Conservation (phyloP, 2,113 vertebrate genomes). For the Pluvialis apricaria region DNA sequence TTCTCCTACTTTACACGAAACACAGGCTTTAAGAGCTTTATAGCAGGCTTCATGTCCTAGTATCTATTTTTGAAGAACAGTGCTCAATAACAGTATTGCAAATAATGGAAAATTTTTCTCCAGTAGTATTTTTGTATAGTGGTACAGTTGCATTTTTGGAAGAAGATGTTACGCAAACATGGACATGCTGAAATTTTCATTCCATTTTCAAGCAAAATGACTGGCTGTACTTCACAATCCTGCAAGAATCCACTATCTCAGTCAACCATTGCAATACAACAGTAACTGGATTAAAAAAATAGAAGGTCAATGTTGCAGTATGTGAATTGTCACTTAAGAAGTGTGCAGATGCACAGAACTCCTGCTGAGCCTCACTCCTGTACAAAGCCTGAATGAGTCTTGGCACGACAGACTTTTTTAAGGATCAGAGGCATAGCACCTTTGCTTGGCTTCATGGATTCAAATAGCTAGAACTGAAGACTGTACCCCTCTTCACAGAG, state of each 20-base stretch:
- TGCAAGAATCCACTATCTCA: background rate
- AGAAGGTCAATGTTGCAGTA: background rate
- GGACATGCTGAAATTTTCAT: background rate
- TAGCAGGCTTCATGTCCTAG: background rate
- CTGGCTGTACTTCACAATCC: background rate
- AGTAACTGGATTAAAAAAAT: background rate
- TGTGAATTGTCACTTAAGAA: background rate
- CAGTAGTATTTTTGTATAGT: background rate
- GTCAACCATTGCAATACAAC: background rate
- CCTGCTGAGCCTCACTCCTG: background rate
- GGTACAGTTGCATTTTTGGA: background rate
- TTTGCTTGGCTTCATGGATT: background rate
- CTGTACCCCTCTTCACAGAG: rapidly evolving
- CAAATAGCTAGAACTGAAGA: background rate
- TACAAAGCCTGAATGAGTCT: background rate
- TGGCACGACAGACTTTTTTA: rapidly evolving
- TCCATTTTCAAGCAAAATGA: background rate
- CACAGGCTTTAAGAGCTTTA: background rate
- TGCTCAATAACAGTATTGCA: background rate
- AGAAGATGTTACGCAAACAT: background rate
- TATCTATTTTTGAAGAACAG: background rate
- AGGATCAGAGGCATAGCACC: background rate
- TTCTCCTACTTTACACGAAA: background rate
- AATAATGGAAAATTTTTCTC: background rate
- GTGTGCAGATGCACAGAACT: rapidly evolving